Conservation (phyloP, 2,113 vertebrate species). For the Ctenomys sociabilis region DNA sequence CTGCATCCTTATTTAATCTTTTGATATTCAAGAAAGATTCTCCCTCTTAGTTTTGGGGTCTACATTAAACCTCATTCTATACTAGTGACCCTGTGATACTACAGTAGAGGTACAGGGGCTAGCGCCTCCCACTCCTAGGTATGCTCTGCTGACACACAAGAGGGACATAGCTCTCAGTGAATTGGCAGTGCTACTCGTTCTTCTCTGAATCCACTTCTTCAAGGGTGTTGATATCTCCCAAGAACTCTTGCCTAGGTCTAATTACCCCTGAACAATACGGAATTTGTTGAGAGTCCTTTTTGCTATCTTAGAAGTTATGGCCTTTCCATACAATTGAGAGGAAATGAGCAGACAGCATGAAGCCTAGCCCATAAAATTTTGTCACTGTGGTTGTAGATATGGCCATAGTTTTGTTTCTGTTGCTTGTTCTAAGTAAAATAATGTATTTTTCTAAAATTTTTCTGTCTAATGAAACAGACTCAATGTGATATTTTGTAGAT, state of each 20-base stretch:
- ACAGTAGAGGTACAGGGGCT: fast-evolving
- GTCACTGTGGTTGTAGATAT: neutral
- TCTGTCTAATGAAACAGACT: neutral
- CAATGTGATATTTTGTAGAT: neutral
- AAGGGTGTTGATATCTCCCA: neutral
- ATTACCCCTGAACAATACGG: neutral
- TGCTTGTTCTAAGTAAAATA: neutral
- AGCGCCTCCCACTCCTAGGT: neutral
- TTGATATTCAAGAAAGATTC: neutral
- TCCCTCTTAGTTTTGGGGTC: neutral
- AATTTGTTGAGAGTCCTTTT: neutral
- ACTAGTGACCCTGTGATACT: neutral
- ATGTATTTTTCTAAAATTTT: neutral
- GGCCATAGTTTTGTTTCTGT: neutral
- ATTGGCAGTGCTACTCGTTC: neutral
- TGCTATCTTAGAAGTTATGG: neutral
- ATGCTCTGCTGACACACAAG: neutral
- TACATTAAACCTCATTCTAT: neutral
- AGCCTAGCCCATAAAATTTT: neutral
- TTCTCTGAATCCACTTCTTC: neutral
- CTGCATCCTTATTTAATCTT: neutral
- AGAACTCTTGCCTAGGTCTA: neutral
- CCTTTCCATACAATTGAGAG: neutral
- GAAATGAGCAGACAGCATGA: neutral
- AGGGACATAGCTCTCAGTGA: neutral